Percentiles rank a stretch among this genome's conserved stretches.
Evolutionary conservation across 2,888 invertebrate genomes (phyloP).

Genomic region (Macrophya alboannulata): DNA sequence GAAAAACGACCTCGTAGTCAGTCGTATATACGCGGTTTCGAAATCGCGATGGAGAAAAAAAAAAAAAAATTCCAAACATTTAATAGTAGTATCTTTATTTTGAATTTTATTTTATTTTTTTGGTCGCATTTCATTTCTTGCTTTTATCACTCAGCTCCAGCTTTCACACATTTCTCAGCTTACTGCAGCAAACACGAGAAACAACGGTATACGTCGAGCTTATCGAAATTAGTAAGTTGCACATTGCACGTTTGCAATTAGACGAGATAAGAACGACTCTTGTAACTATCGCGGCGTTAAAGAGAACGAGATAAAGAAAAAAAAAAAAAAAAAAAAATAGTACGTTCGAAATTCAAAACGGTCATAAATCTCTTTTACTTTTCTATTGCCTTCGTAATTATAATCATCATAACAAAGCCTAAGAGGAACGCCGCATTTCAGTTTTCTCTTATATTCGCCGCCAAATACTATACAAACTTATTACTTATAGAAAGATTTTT

Average conservation of each 20-base stretch:
- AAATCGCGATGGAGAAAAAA: too few relatives aligned
- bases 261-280: conserved; percentile 9
- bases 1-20: too few relatives aligned
- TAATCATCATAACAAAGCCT: background rate
- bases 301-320: background rate
- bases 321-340: background rate
- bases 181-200: background rate
- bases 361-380: background rate
- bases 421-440: too few relatives aligned
- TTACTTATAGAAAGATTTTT: background rate
- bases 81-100: background rate
- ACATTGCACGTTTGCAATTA: conserved; percentile 12
- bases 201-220: background rate
- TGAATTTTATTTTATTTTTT: background rate
- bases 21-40: too few relatives aligned
- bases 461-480: background rate
- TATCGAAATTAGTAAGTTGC: conserved; percentile 29
- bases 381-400: background rate
- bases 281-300: background rate
- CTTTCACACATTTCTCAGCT: conserved; percentile 43
- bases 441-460: conserved; percentile 5
- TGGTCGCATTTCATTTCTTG: background rate
- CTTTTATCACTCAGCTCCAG: background rate
- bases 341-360: conserved; percentile 20
- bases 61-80: too few relatives aligned